A percentile compares a stretch with the other conserved stretches of the same genome.
Evolutionary conservation across 2,797 vertebrate species (phyloP).

Genomic region (Delichon dasypus): DNA sequence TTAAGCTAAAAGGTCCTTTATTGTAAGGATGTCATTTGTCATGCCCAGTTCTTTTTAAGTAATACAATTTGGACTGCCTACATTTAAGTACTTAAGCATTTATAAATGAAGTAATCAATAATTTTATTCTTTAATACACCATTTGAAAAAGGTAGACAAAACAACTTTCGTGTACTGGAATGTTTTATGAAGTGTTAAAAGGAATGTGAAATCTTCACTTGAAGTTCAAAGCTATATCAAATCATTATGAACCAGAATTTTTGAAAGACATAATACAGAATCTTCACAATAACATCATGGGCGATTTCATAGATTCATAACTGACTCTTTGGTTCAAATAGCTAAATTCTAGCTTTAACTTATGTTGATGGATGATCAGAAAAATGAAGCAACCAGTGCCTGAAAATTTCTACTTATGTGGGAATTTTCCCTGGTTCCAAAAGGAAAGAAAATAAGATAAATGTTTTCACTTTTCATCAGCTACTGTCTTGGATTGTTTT

Average conservation of each 20-base stretch:
- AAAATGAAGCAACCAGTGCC: background rate
- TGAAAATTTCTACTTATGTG: background rate
- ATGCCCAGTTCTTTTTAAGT: background rate
- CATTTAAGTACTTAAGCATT: background rate
- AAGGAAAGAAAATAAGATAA: background rate
- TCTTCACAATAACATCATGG: background rate
- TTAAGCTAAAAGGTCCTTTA: background rate
- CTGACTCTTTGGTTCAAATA: background rate
- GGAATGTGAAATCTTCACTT: background rate
- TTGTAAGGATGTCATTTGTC: background rate
- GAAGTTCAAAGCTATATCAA: background rate
- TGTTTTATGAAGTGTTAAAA: background rate
- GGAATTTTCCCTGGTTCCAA: background rate
- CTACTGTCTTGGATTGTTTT: background rate
- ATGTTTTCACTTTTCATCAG: background rate
- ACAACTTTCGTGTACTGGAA: background rate
- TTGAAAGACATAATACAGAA: background rate
- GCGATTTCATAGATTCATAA: background rate
- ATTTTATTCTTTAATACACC: background rate
- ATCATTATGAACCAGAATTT: background rate
- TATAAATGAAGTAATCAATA: background rate
- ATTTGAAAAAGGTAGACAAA: background rate
- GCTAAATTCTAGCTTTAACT: background rate
- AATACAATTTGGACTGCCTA: background rate
- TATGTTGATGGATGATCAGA: background rate